Base-by-base conservation (phyloP, 2,797 vertebrate species). In the Epinephelus malabaricus region DNA sequence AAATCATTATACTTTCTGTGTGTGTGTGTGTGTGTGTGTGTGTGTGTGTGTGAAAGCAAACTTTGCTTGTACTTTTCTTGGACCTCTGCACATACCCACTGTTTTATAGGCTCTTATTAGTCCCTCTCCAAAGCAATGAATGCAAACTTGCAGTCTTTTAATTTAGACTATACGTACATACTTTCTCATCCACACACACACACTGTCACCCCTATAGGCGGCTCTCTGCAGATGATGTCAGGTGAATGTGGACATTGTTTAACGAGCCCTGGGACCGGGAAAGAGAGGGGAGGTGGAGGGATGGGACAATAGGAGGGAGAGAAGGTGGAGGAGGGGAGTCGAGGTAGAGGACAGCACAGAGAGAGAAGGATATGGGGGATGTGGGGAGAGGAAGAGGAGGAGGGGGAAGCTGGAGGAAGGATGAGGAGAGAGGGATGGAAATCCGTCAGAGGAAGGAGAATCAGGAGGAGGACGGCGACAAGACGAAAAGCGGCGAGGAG, bases 231-330 rank as follows among this genome's bases (percentile, higher is more conserved):
- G 87, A 86, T 88, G 86, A 88, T 89, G 86, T 87, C 81, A 92
- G 88, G 87, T 92, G 89, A 87, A 73, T 75, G 82, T 87, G 87
- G 89, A 93, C 89, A 88, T 90, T 92, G 92, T 94, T 93, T 91
- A 94, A 93, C 62, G 86, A 92, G 90, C 85, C 87, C 86, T 88
- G 91, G 91, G 90, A 89, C 79, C 25, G 2, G 76, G 79, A 81
- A 49, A 46, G 78, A 69, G 64, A 77, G 15, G 62, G 30, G 82
- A 73, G 70, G 78, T 0, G 49, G 69, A 73, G 84, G 14, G 70
- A 82, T 73, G 83, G 81, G 79, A 86, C 77, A 81, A 78, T 73
- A 60, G 73, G 64, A 76, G 81, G 11, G 40, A 61, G 74, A 76
- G 49, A 65, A 49, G 74, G 43, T 30, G 46, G 65, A 67, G 53